Evolutionary conservation across 92 coral and sea anemone genomes (phyloP), one percentile per base, ranked within the genome.

Genomic region (Galaxea fascicularis): DNA sequence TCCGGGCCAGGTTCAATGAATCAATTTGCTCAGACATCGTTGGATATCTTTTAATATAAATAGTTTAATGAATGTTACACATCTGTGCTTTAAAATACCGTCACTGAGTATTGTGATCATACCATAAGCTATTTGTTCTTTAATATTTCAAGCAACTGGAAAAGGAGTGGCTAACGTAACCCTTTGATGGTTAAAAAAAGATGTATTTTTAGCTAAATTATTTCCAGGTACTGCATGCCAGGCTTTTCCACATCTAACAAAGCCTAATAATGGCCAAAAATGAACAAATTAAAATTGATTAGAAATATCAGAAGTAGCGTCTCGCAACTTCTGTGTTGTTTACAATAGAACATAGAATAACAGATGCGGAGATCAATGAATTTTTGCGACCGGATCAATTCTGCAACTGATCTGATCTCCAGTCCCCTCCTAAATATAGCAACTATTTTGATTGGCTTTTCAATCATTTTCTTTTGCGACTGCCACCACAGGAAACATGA

Each of bases 351-450:
- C 4, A 71, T 22, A 60, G 67, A 58, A 82, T 58, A 56, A 53
- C 63, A 68, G 78, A 13, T 53, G 56, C n/a, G 53, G 18, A 47
- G 26, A 14, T 63, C 9, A 26, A 25, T 24, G n/a, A 44, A 63
- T 44, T 64, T 59, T 62, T 46, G 51, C 84, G 21, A 41, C 64
- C 78, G 70, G 66, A 82, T 82, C 59, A 78, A 20, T 58, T 56
- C 16, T 51, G 75, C 75, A 39, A 49, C 56, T 71, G 57, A 69
- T 82, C 86, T 71, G 69, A 54, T 56, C 86, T 82, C 78, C 35
- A 26, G 54, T 47, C 78, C 76, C 13, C 54, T 31, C 26, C 86
- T 82, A 82, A 82, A 82, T 70, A 52, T 82, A 82, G 86, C 59
- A 25, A 10, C 53, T 54, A 29, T 41, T 82, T 69, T 82, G 86